A percentile compares a stretch with the other conserved stretches of the same genome.
Evolutionary conservation across 1,140 invertebrate species (phyloP).

Genomic region (Trichogramma pretiosum): DNA sequence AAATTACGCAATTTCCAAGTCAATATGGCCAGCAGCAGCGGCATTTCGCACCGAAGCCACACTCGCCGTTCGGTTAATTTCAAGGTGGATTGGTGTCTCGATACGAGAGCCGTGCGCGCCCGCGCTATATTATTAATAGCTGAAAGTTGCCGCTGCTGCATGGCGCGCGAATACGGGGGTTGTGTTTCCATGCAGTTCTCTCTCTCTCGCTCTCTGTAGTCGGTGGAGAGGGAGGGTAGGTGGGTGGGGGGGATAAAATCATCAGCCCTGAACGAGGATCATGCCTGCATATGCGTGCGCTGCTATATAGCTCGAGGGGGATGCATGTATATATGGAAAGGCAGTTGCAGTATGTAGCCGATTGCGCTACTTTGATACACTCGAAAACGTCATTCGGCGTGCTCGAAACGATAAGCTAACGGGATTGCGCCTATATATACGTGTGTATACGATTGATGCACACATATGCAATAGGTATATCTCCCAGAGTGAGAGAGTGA

Average conservation of each 20-base stretch:
- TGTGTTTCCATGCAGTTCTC: conserved; percentile 40
- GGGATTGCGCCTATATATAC: not conserved
- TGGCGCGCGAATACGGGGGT: conserved; percentile 32
- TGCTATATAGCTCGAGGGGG: conserved; percentile 40
- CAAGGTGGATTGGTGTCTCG: conserved; percentile 50
- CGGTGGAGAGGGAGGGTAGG: not conserved
- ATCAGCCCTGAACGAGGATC: no score
- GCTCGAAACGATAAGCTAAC: conserved; percentile 5
- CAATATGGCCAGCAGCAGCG: no score
- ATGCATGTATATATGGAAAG: conserved; percentile 2
- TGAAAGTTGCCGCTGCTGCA: no score
- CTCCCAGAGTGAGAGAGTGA: no score
- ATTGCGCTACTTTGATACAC: conserved; percentile 11
- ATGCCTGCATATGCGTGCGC: no score
- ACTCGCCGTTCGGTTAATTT: conserved; percentile 48
- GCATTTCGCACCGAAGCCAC: no score
- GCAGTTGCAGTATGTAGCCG: no score
- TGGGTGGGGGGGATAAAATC: not conserved
- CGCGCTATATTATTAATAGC: conserved; percentile 49
- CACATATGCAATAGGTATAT: no score
- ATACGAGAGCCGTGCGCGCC: no score
- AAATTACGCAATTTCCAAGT: conserved; percentile 49
- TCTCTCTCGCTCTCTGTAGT: no score
- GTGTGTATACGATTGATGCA: not conserved
- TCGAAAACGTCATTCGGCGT: conserved; percentile 32